Evolutionary conservation across 2,888 invertebrate species (phyloP).

Genomic region (Nephrotoma guestfalica): DNA sequence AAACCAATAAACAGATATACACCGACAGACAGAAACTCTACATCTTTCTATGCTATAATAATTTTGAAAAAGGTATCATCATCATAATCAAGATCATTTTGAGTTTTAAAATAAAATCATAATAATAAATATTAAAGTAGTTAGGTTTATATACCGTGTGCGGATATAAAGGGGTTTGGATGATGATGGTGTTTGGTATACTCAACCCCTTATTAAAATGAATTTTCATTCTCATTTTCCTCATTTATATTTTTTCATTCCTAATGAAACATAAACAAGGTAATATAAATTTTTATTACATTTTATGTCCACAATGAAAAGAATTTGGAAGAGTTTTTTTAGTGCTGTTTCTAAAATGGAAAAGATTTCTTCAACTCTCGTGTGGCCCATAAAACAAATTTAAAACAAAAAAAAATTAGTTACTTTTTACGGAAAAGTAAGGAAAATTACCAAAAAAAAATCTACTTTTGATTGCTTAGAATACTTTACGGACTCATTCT

Average conservation of each 20-base stretch:
- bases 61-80: background rate
- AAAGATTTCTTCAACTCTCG: background rate
- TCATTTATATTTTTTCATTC: background rate
- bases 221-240: background rate
- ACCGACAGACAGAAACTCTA: background rate
- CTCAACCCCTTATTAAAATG: background rate
- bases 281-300: background rate
- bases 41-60: too few species aligned
- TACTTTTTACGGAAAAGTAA: background rate
- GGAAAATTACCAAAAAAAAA: background rate
- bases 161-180: background rate
- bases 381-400: background rate
- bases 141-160: background rate
- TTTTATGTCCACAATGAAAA: background rate
- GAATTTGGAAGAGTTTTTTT: background rate
- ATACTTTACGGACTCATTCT: background rate
- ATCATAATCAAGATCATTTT: background rate
- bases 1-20: background rate
- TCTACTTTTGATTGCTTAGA: background rate
- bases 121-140: background rate
- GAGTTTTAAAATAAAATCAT: background rate
- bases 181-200: background rate
- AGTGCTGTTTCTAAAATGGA: background rate
- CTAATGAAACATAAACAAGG: background rate
- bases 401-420: background rate